Evolutionary conservation across 2,797 vertebrate genomes (phyloP).

Genomic region (Nothura maculosa): DNA sequence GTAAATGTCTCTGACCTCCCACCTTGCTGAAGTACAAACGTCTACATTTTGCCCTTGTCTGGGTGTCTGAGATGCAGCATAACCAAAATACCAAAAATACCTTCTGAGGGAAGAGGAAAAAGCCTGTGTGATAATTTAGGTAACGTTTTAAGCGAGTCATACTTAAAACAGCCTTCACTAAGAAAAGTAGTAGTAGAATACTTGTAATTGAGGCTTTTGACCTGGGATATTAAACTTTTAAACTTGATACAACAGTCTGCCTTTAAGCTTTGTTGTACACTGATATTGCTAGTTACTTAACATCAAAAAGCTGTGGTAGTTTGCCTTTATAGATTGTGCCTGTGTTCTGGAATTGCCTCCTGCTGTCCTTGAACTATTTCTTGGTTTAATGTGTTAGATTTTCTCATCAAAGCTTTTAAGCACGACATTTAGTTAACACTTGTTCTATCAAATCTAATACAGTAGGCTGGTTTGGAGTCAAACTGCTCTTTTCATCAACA

Average conservation of each 20-base stretch:
- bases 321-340: conserved; percentile 81
- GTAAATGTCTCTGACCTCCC: conserved; percentile 74
- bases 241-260: conserved; percentile 80
- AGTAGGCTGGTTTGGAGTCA: conserved; percentile 65
- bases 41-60: not conserved
- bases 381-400: conserved; percentile 78
- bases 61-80: conserved; percentile 30
- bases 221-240: conserved; percentile 79
- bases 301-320: conserved; percentile 82
- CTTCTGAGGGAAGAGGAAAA: conserved; percentile 13
- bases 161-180: conserved; percentile 34
- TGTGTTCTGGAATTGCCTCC: conserved; percentile 83
- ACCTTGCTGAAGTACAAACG: conserved; percentile 44
- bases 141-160: conserved; percentile 21
- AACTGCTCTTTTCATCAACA: conserved; percentile 70
- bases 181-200: conserved; percentile 55
- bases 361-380: conserved; percentile 77
- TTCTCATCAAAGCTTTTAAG: conserved; percentile 80
- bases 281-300: conserved; percentile 81
- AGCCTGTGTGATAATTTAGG: not conserved
- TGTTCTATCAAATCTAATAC: conserved; percentile 70
- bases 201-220: conserved; percentile 72
- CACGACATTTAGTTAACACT: conserved; percentile 67
- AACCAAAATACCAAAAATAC: conserved; percentile 1
- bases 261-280: conserved; percentile 79